These are phyloP conservation scores for Acrobeloides nanus DNA, from an alignment of 2,888 invertebrate genomes.

Conservation along the genomic window DNA sequence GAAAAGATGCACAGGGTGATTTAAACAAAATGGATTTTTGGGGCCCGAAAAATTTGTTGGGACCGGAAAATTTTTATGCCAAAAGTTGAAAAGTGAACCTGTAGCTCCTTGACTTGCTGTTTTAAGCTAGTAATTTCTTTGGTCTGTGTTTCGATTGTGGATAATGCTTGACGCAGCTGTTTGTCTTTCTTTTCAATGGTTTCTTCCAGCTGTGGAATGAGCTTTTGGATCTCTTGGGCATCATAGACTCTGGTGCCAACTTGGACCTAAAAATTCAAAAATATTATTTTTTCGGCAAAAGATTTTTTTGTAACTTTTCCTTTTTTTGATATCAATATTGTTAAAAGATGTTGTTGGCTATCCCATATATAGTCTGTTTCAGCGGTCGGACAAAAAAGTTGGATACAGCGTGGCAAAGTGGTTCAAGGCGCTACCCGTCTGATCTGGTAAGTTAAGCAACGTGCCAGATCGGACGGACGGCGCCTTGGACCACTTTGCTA, in stretches of 20 bases:
- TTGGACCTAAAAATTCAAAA: slow-evolving; percentile 21
- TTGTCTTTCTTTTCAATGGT: slow-evolving; percentile 38
- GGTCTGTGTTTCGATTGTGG: slow-evolving; percentile 52
- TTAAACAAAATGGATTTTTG: no score
- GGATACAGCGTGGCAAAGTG: background rate
- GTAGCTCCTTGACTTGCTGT: slow-evolving; percentile 53
- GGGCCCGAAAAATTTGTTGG: no score
- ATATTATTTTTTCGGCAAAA: background rate
- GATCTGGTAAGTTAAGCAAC: no score
- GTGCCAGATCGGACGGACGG: no score
- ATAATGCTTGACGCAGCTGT: slow-evolving; percentile 41
- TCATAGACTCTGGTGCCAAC: slow-evolving; percentile 49
- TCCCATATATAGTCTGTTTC: background rate
- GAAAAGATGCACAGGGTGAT: no score
- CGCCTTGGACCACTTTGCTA: no score
- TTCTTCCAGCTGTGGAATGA: slow-evolving; percentile 48
- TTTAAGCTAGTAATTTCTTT: slow-evolving; percentile 55
- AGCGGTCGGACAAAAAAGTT: background rate
- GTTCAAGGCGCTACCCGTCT: no score
- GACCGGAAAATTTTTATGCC: no score
- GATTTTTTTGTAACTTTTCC: background rate
- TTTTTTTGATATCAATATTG: no score
- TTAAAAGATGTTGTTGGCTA: no score
- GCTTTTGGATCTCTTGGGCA: slow-evolving; percentile 48
- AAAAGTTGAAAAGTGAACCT: slow-evolving; percentile 35